Evolutionary conservation across 2,888 invertebrate genomes (phyloP).

Genomic region (Octonoba sinensis): DNA sequence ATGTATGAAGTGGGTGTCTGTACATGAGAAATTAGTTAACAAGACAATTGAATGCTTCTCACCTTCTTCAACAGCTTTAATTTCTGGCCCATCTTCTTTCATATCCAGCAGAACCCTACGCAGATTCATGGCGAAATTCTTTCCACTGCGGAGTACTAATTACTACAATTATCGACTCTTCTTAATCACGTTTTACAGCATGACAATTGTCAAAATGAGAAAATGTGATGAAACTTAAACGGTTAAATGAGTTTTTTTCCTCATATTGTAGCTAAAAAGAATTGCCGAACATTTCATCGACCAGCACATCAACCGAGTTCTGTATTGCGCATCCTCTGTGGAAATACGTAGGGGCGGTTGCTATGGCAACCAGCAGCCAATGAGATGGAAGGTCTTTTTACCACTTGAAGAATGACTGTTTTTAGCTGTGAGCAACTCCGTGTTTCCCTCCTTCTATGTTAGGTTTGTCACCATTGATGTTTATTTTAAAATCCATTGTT

Average conservation of each 20-base stretch:
- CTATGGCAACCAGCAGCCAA: constrained; percentile 47
- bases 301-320: constrained; percentile 25
- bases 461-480: too few relatives aligned
- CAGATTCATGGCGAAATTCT: constrained; percentile 31
- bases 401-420: constrained; percentile 51
- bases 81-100: constrained; percentile 60
- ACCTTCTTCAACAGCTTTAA: constrained; percentile 64
- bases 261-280: constrained; percentile 28
- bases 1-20: too few relatives aligned
- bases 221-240: too few relatives aligned
- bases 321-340: constrained; percentile 28
- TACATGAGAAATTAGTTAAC: too few relatives aligned
- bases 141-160: neutral
- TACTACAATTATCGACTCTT: neutral
- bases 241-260: constrained; percentile 10
- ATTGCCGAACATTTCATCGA: constrained; percentile 52
- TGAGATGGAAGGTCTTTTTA: constrained; percentile 26
- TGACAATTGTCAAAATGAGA: neutral
- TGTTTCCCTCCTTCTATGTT: too few relatives aligned
- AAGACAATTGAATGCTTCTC: constrained; percentile 1
- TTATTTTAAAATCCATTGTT: too few relatives aligned
- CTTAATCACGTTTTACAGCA: neutral
- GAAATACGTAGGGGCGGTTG: constrained; percentile 62
- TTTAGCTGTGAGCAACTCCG: constrained; percentile 19
- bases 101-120: constrained; percentile 26